These are phyloP conservation scores for Mobula hypostoma DNA, from an alignment of 2,113 vertebrate species.

Conservation along the genomic window DNA sequence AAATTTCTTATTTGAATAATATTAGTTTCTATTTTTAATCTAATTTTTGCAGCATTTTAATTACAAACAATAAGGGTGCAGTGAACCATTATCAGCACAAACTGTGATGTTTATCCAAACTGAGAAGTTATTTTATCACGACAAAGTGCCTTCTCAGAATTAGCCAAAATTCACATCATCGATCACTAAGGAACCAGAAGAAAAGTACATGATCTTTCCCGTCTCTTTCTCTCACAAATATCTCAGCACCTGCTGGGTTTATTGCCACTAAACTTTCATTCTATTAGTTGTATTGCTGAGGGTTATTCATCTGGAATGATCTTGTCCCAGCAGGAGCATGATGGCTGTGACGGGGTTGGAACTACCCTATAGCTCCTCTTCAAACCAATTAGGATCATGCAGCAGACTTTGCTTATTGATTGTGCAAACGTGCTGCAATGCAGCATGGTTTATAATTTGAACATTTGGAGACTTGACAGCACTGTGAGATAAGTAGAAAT, in stretches of 20 bases:
- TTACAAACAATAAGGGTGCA: too few species aligned
- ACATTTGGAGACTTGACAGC: not conserved
- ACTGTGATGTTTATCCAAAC: conserved; percentile 9
- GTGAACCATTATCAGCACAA: not conserved
- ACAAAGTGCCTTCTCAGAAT: not conserved
- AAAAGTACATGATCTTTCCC: not conserved
- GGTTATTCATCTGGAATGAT: conserved; percentile 34
- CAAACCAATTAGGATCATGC: conserved; percentile 33
- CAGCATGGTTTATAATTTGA: not conserved
- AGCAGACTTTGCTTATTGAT: not conserved
- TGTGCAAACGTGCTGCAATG: not conserved
- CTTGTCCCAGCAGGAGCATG: conserved; percentile 6
- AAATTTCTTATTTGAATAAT: not conserved
- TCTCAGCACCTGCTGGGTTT: conserved; percentile 36
- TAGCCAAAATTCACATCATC: conserved; percentile 20
- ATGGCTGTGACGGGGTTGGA: conserved; percentile 20
- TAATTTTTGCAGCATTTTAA: not conserved
- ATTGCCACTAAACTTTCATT: conserved; percentile 35
- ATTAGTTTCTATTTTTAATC: not conserved
- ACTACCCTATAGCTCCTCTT: conserved; percentile 27
- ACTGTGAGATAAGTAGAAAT: not conserved
- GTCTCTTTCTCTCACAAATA: conserved; percentile 27
- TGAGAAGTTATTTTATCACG: conserved; percentile 9
- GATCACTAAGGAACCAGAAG: not conserved
- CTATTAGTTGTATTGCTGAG: conserved; percentile 27